phyloP scores from a whole-genome alignment of 2,797 vertebrate genomes.

The Channallabes apus region DNA sequence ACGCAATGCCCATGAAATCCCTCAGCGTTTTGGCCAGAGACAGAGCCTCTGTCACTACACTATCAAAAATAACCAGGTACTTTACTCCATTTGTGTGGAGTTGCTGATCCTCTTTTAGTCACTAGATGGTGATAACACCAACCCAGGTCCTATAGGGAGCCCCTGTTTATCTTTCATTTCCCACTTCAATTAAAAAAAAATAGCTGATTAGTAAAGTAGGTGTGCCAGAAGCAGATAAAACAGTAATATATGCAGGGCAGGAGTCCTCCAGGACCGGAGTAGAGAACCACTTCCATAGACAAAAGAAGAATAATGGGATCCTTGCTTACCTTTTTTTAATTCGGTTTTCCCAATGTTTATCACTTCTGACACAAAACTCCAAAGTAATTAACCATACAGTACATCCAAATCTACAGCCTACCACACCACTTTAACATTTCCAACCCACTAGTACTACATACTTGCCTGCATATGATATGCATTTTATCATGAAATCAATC shows the following conservation, averaged over 20 bases:
- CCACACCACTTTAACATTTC: not conserved
- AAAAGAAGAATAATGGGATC: not conserved
- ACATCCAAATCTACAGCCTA: not conserved
- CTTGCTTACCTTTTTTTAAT: not conserved
- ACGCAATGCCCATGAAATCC: constrained; percentile 86
- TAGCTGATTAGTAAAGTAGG: too few species aligned
- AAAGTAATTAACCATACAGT: not conserved
- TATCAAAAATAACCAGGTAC: constrained; percentile 92
- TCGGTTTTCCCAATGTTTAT: not conserved
- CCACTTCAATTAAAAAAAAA: too few species aligned
- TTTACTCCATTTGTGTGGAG: not conserved
- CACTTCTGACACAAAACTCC: not conserved
- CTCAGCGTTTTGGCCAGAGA: constrained; percentile 87
- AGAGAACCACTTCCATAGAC: too few species aligned
- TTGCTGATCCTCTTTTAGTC: not conserved
- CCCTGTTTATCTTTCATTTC: too few species aligned
- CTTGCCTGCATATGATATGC: not conserved
- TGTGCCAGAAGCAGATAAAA: too few species aligned
- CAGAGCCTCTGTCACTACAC: constrained; percentile 98
- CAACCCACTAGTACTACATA: not conserved
- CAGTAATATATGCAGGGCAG: too few species aligned
- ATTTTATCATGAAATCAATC: not conserved
- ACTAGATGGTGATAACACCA: not conserved
- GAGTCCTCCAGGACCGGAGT: too few species aligned
- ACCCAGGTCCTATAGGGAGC: too few species aligned